These are phyloP conservation scores for Rhadina sibilatrix DNA, from an alignment of 2,113 vertebrate species.

Conservation along the genomic window DNA sequence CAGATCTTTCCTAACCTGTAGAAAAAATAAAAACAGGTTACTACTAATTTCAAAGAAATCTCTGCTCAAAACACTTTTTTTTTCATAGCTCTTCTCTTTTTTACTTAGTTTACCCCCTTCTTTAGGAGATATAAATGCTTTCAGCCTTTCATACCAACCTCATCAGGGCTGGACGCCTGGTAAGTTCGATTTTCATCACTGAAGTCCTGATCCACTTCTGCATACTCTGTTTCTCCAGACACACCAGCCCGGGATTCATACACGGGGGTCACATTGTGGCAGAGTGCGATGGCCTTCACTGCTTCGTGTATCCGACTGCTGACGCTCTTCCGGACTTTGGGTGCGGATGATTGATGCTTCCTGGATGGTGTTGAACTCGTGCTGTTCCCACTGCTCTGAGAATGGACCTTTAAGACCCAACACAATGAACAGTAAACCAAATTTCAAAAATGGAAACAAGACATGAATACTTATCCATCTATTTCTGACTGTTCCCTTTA, in stretches of 20 bases:
- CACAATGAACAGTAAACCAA: background rate
- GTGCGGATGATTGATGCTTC: slow-evolving; percentile 76
- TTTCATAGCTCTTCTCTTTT: background rate
- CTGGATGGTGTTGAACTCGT: slow-evolving; percentile 70
- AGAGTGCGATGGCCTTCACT: slow-evolving; percentile 92
- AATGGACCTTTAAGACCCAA: slow-evolving; percentile 58
- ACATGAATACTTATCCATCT: background rate
- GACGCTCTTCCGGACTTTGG: slow-evolving; percentile 93
- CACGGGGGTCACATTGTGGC: slow-evolving; percentile 95
- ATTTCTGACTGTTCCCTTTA: background rate
- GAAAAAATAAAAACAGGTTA: background rate
- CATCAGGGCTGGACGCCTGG: slow-evolving; percentile 96
- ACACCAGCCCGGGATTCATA: slow-evolving; percentile 80
- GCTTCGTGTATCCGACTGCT: slow-evolving; percentile 92
- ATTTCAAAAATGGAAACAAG: background rate
- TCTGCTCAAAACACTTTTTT: background rate
- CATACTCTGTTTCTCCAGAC: slow-evolving; percentile 81
- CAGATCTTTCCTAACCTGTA: background rate
- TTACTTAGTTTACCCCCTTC: background rate
- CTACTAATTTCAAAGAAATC: background rate
- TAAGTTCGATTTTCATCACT: slow-evolving; percentile 92
- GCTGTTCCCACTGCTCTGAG: slow-evolving; percentile 66
- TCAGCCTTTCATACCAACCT: slow-evolving; percentile 75
- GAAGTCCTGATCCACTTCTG: slow-evolving; percentile 94
- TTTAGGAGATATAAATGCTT: background rate